Percentiles rank a stretch among this genome's conserved stretches.
Conservation (phyloP, 2,113 vertebrate species). For the Nothocercus julius region DNA sequence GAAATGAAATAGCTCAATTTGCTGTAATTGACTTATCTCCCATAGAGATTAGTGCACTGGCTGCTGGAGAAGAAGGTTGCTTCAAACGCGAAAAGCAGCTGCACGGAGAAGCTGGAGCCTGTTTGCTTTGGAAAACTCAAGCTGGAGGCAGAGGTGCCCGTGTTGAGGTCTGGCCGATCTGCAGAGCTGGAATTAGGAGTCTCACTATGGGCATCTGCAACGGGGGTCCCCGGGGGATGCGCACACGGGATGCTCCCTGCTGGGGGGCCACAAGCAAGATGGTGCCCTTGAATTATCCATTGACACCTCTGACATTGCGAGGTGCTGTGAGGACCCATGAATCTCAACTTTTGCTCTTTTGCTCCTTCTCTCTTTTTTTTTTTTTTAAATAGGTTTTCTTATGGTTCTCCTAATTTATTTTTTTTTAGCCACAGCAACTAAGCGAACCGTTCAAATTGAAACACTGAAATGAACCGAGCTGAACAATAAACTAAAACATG, state of each 20-base stretch:
- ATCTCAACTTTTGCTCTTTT: conserved; percentile 52
- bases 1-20: conserved; percentile 88
- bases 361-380: neutral
- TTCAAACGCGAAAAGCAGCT: conserved; percentile 70
- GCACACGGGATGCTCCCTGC: neutral
- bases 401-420: conserved; percentile 72
- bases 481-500: conserved; percentile 86
- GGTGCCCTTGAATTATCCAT: conserved; percentile 56
- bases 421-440: conserved; percentile 75
- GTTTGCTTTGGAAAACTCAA: conserved; percentile 7
- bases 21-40: conserved; percentile 85
- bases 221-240: neutral
- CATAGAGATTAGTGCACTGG: conserved; percentile 79
- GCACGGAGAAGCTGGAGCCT: conserved; percentile 44
- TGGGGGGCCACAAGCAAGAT: neutral
- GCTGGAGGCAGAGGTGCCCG: neutral
- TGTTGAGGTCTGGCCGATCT: neutral
- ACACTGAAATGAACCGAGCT: conserved; percentile 80
- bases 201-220: conserved; percentile 29
- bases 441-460: conserved; percentile 76
- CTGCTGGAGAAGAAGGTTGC: conserved; percentile 77
- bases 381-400: conserved; percentile 65
- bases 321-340: conserved; percentile 56
- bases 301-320: conserved; percentile 68
- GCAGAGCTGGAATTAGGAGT: neutral